Evolutionary conservation across 2,888 invertebrate genomes (phyloP), one percentile per base, ranked within the genome.

Genomic region (Diaperis boleti): DNA sequence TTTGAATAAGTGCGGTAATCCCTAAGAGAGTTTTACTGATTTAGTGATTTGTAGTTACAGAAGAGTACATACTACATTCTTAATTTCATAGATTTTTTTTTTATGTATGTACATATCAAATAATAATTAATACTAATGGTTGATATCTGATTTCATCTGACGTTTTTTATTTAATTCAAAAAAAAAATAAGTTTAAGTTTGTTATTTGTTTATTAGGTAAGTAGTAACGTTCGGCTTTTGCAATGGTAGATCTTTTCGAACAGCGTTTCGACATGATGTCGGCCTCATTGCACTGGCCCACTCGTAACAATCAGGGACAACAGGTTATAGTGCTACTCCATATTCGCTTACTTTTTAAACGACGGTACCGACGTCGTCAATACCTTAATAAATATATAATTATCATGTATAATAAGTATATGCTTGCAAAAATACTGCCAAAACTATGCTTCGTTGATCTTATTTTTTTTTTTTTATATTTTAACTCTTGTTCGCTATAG

Each of bases 401-500:
- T 69, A 65, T 67, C 49, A 47, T 57, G 61, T 64, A 67, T 70
- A 66, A 71, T 70, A 42, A 15, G 33, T 15, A 76, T 77, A 77
- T 74, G 74, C 76, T 78, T 81, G 81, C 79, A 82, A 82, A 82
- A 82, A 82, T 82, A 82, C 80, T 78, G 81, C 79, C 79, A 76
- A 81, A 79, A 80, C 79, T 79, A 81, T 78, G 75, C 72, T 77
- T 76, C 75, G 75, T 75, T 74, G 73, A 72, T 72, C 66, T 70
- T 66, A 44, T 71, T 68, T 67, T 64, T 72, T 65, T 62, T 65
- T 65, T 60, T 68, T 60, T 62, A 55, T 67, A 60, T 52, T 66
- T 65, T 65, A 61, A 33, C 33, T 68, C 56, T 65, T 68, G 68
- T 68, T 69, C 64, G 62, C 61, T 68, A 61, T 47, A 61, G 33